phyloP scores from a whole-genome alignment of 2,113 vertebrate species.

The Paracanthobrama guichenoti region DNA sequence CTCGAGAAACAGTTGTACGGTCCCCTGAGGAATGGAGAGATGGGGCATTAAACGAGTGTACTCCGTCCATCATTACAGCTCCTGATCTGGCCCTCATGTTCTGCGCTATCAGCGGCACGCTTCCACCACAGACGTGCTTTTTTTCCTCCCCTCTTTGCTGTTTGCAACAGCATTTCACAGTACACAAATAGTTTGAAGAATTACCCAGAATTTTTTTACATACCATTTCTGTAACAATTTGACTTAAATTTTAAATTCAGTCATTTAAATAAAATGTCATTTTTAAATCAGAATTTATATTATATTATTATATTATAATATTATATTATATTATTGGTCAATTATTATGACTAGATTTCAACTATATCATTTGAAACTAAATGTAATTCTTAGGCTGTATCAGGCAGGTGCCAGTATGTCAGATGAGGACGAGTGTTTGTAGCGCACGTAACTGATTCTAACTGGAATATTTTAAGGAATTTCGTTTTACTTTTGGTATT shows the following conservation, averaged over 20 bases:
- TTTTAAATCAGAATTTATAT: background rate
- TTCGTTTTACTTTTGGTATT: background rate
- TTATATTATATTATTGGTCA: background rate
- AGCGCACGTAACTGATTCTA: background rate
- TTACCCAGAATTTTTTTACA: background rate
- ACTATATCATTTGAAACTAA: background rate
- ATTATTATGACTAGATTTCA: too few relatives aligned
- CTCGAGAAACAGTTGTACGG: slow-evolving; percentile 59
- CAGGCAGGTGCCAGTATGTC: background rate
- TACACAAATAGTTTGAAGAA: background rate
- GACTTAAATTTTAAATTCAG: background rate
- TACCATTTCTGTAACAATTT: background rate
- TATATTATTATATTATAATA: background rate
- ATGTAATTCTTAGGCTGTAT: background rate
- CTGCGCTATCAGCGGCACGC: slow-evolving; percentile 31
- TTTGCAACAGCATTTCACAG: background rate
- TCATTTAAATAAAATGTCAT: background rate
- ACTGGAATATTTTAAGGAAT: background rate
- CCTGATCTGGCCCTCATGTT: slow-evolving; percentile 50
- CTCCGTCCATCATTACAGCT: slow-evolving; percentile 58
- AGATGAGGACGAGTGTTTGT: background rate
- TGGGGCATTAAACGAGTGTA: slow-evolving; percentile 59
- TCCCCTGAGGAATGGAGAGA: slow-evolving; percentile 56
- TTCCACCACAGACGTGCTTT: slow-evolving; percentile 17
- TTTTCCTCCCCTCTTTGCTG: background rate